phyloP scores from a whole-genome alignment of 23 tunicate genomes.

The Phallusia fumigata region DNA sequence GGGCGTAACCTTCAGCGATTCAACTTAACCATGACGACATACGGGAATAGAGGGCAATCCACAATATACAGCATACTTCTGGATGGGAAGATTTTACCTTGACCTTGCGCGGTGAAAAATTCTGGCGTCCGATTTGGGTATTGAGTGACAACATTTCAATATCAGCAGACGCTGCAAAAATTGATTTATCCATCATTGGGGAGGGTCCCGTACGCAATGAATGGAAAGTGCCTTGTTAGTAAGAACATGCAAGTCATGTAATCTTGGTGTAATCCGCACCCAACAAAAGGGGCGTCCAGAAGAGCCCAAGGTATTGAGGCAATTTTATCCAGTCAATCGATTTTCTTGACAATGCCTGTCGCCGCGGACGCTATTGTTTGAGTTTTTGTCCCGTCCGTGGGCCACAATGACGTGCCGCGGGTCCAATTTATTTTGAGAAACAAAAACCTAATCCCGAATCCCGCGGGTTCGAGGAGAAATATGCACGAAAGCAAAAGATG shows the following conservation, averaged over 20 bases:
- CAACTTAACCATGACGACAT: neutral
- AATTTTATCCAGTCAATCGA: constrained; percentile 9
- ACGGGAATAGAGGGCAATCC: neutral
- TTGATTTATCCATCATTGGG: neutral
- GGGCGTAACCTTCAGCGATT: neutral
- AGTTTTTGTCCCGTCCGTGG: neutral
- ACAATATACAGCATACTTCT: neutral
- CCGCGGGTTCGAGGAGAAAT: neutral
- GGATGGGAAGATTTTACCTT: no score
- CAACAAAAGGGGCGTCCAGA: neutral
- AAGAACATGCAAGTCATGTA: neutral
- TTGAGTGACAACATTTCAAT: neutral
- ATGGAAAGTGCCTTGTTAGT: constrained; percentile 6
- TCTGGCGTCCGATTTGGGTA: no score
- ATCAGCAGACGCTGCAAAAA: neutral
- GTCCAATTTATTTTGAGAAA: neutral
- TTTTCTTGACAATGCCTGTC: neutral
- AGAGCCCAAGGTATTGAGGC: neutral
- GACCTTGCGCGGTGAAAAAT: no score
- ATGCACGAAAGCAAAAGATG: neutral
- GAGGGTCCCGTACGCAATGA: neutral
- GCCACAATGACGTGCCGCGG: neutral
- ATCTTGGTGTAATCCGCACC: neutral
- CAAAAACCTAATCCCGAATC: constrained; percentile 1
- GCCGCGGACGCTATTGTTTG: neutral